These are phyloP conservation scores for Ibycter americanus DNA, from an alignment of 2,797 vertebrate genomes.

Conservation along the genomic window DNA sequence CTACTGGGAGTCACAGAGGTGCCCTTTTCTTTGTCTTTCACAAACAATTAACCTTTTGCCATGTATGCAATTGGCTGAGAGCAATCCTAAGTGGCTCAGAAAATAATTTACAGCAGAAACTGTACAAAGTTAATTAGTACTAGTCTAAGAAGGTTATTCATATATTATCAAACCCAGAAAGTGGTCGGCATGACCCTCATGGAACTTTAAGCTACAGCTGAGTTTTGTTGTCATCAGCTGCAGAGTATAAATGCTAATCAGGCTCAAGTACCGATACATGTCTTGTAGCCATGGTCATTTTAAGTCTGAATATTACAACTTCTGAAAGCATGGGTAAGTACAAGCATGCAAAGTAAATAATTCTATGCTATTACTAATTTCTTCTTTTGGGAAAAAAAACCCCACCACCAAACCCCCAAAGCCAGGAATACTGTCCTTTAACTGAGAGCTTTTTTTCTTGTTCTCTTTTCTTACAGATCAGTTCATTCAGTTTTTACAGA, in stretches of 20 bases:
- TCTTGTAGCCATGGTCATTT: background rate
- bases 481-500: background rate
- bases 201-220: constrained; percentile 22
- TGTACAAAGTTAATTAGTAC: constrained; percentile 71
- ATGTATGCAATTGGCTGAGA: constrained; percentile 66
- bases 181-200: constrained; percentile 15
- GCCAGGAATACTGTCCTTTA: background rate
- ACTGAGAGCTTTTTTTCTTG: background rate
- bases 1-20: constrained; percentile 45
- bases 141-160: constrained; percentile 66
- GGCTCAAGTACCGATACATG: background rate
- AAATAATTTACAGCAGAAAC: constrained; percentile 68
- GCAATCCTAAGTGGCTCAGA: constrained; percentile 55
- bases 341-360: background rate
- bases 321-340: background rate
- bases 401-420: background rate
- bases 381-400: background rate
- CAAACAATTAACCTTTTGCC: constrained; percentile 76
- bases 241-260: background rate
- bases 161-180: constrained; percentile 40
- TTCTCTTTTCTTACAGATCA: background rate
- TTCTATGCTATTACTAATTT: background rate
- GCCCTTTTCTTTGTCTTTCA: constrained; percentile 72
- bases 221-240: background rate
- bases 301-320: background rate